Evolutionary conservation across 2,113 vertebrate species (phyloP).

Genomic region (Neomonachus schauinslandi): DNA sequence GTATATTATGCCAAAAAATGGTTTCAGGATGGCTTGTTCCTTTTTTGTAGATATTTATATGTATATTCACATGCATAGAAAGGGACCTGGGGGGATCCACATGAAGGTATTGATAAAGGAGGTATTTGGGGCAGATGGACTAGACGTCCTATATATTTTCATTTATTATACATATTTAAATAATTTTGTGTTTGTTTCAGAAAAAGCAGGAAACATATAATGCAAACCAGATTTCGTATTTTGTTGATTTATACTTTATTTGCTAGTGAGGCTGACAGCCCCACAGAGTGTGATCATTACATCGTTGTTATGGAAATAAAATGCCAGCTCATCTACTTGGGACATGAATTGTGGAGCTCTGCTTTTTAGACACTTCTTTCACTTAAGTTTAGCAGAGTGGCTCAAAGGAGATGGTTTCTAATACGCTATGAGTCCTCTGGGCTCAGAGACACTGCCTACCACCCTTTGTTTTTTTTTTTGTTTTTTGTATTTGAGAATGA

Average conservation of each 20-base stretch:
- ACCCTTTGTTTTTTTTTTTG: background rate
- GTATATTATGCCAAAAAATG: background rate
- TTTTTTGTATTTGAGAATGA: background rate
- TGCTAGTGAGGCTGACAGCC: conserved; percentile 58
- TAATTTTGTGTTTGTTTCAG: conserved; percentile 64
- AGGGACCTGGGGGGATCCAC: background rate
- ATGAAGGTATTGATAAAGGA: background rate
- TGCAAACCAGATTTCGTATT: conserved; percentile 79
- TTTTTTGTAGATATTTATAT: background rate
- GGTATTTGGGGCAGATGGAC: background rate
- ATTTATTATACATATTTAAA: conserved; percentile 10
- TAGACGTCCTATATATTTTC: background rate
- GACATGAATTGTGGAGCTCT: conserved; percentile 47
- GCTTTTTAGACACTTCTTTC: conserved; percentile 47
- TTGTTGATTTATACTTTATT: conserved; percentile 62
- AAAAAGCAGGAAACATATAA: conserved; percentile 75
- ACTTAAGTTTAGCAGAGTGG: background rate
- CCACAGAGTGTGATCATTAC: conserved; percentile 68
- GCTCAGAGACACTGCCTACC: background rate
- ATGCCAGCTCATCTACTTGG: conserved; percentile 75
- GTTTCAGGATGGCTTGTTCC: background rate
- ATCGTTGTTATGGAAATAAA: conserved; percentile 70
- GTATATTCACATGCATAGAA: background rate
- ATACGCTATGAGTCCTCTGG: background rate
- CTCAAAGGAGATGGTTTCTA: background rate